A percentile compares a stretch with the other conserved stretches of the same genome.
Conservation (phyloP, 2,113 vertebrate genomes). For the Asarcornis scutulata region DNA sequence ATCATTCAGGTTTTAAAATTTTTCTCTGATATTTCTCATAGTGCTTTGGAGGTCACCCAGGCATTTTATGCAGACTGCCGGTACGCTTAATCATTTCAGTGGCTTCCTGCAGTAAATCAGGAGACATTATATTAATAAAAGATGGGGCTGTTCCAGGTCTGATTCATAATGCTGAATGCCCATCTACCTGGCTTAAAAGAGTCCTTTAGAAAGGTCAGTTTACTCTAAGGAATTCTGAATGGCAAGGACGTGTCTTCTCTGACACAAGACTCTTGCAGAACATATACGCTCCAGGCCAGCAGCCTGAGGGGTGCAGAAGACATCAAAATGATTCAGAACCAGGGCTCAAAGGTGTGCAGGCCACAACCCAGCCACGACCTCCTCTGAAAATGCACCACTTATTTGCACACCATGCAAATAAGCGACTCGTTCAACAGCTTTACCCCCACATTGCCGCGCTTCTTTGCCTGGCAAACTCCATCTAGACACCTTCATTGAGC, state of each 20-base stretch:
- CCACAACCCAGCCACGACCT: background rate
- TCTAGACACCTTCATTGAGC: background rate
- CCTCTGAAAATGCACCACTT: background rate
- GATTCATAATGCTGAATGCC: conserved; percentile 28
- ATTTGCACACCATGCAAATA: background rate
- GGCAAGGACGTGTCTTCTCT: background rate
- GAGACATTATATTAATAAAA: conserved; percentile 63
- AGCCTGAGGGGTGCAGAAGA: background rate
- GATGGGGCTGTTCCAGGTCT: conserved; percentile 48
- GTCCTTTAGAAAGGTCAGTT: conserved; percentile 48
- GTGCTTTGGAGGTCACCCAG: conserved; percentile 46
- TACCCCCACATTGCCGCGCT: background rate
- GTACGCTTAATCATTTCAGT: conserved; percentile 56
- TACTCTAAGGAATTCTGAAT: conserved; percentile 25
- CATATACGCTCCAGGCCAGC: background rate
- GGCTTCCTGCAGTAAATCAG: conserved; percentile 64
- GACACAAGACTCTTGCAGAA: background rate
- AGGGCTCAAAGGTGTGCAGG: background rate
- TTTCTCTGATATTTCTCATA: conserved; percentile 51
- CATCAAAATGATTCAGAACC: background rate
- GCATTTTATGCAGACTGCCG: conserved; percentile 56
- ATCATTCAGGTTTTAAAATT: conserved; percentile 20
- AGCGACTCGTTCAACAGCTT: background rate
- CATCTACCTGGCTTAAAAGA: conserved; percentile 20
- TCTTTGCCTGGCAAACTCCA: background rate